Base-by-base conservation (phyloP, 2,113 vertebrate species). In the Castor canadensis region DNA sequence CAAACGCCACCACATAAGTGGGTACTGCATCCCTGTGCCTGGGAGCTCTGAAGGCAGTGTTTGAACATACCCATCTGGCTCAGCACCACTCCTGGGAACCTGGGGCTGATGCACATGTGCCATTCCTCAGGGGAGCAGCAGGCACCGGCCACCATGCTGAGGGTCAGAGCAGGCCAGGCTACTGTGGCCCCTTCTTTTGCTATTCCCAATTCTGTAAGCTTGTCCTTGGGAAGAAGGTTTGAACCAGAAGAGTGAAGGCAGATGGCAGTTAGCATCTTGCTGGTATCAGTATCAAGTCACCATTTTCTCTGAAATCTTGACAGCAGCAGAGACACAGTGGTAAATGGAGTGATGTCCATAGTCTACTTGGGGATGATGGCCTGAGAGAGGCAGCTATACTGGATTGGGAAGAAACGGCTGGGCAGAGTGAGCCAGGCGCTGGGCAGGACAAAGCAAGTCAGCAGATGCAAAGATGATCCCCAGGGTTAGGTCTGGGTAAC, bases 341-440 rank as follows among this genome's bases (percentile, higher is more conserved):
- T 38, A 49, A 6, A 0, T 0, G 40, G 47, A 11, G 26, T 4
- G 0, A 19, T 0, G 8, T 1, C 0, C 0, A 49, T 6, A 24
- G 81, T 38, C 54, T 26, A 43, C 79, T 0, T 4, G 24, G 28
- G 43, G 58, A 32, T 1, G 20, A 56, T 7, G 30, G 19, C 62
- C 15, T 10, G 40, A 49, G 1, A 3, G 13, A 26, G 0, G 17
- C 16, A 56, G 45, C 43, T 6, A 5, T 0, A 20, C 47, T 15
- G 43, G 76, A 26, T 11, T 1, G 1, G 9, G 9, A 24, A 43
- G 7, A 26, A 4, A 56, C 49, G 60, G 32, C 45, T 13, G 38
- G 72, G 35, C 4, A n/a, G 1, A 38, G 16, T 38, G 84, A 15
- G 13, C 3, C 0, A 30, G 0, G 47, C 20, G 9, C 9, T 2